These are phyloP conservation scores for Apocrypta bakeri DNA, from an alignment of 1,140 invertebrate species.

Conservation along the genomic window DNA sequence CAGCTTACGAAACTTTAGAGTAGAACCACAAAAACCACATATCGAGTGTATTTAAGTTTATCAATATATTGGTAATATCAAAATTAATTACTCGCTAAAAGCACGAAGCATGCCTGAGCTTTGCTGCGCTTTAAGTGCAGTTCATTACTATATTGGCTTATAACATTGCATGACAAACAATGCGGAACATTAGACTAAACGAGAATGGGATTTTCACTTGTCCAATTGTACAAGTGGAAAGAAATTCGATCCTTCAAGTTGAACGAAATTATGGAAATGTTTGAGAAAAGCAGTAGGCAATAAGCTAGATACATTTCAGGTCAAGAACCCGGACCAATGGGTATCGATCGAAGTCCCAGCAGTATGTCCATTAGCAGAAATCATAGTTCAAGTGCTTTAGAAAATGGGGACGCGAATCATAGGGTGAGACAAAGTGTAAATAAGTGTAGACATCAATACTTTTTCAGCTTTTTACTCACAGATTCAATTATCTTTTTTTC, in stretches of 20 bases:
- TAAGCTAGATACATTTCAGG: slow-evolving; percentile 71
- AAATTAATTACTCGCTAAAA: not conserved
- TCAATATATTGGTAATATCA: slow-evolving; percentile 8
- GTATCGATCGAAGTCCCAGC: slow-evolving; percentile 87
- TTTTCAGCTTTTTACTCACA: not conserved
- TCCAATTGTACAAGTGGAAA: not conserved
- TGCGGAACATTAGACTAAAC: not conserved
- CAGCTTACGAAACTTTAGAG: slow-evolving; percentile 25
- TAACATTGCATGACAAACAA: slow-evolving; percentile 34
- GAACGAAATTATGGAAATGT: slow-evolving; percentile 9
- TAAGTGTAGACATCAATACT: too few species aligned
- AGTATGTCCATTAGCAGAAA: slow-evolving; percentile 86
- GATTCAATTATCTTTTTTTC: slow-evolving; percentile 56
- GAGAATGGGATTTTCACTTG: not conserved
- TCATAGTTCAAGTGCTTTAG: slow-evolving; percentile 81
- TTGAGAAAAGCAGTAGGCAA: slow-evolving; percentile 62
- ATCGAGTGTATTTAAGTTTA: not conserved
- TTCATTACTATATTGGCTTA: slow-evolving; percentile 9
- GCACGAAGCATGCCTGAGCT: slow-evolving; percentile 42
- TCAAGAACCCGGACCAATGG: slow-evolving; percentile 67
- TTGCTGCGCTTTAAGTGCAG: slow-evolving; percentile 17
- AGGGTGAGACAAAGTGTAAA: slow-evolving; percentile 58
- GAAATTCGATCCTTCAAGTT: not conserved
- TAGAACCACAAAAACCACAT: not conserved
- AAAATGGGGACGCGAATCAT: slow-evolving; percentile 82